A percentile compares a stretch with the other conserved stretches of the same genome.
These are phyloP conservation scores for Cosmia pyralina DNA, from an alignment of 2,888 invertebrate species.

Conservation along the genomic window DNA sequence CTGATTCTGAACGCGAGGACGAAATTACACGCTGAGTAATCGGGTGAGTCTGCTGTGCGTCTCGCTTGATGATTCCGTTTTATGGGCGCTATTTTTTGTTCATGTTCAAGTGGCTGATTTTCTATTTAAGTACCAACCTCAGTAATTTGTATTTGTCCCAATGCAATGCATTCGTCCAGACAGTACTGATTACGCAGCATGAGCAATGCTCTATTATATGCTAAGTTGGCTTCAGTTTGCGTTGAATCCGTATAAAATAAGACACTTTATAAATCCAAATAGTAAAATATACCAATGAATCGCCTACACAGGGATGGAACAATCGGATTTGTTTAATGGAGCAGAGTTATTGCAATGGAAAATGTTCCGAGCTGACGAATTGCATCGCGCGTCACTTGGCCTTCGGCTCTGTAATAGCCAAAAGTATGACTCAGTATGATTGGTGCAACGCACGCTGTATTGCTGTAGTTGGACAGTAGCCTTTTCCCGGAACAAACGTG, in stretches of 20 bases:
- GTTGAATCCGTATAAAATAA: constrained; percentile 32
- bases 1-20: constrained; percentile 72
- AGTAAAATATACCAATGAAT: constrained; percentile 34
- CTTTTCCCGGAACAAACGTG: constrained; percentile 70
- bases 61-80: constrained; percentile 82
- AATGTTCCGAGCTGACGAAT: constrained; percentile 74
- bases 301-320: constrained; percentile 70
- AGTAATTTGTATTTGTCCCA: constrained; percentile 65
- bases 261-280: constrained; percentile 31
- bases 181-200: constrained; percentile 54
- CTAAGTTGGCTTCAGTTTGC: constrained; percentile 31
- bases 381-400: constrained; percentile 77
- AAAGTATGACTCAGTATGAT: constrained; percentile 81
- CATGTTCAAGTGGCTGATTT: constrained; percentile 74
- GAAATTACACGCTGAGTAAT: constrained; percentile 87
- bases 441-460: constrained; percentile 71
- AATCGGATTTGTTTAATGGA: constrained; percentile 75
- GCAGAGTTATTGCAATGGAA: constrained; percentile 75
- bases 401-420: constrained; percentile 79
- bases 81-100: constrained; percentile 80
- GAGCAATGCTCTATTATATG: constrained; percentile 52
- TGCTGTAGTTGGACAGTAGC: constrained; percentile 63
- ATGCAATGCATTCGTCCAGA: constrained; percentile 34
- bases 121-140: constrained; percentile 69
- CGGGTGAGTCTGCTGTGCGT: constrained; percentile 83